Percentiles rank a stretch among this genome's conserved stretches.
Conservation (phyloP, 2,888 invertebrate genomes). For the Lysandra coridon region DNA sequence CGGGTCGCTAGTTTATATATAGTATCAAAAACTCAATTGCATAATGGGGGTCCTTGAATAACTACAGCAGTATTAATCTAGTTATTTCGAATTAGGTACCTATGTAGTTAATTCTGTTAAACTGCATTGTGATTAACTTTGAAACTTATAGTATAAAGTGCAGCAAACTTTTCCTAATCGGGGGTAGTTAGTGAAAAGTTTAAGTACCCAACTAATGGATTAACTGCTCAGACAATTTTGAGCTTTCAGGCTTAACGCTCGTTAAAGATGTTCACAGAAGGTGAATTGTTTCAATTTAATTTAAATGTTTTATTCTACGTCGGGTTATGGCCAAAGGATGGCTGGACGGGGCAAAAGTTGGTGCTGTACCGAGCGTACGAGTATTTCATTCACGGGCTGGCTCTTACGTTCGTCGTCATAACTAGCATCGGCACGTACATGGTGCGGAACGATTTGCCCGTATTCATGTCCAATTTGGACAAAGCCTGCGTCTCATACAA, state of each 20-base stretch:
- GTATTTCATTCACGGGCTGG: constrained; percentile 47
- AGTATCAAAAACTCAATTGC: neutral
- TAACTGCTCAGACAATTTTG: neutral
- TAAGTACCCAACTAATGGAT: neutral
- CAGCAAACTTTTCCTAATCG: neutral
- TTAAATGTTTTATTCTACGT: constrained; percentile 57
- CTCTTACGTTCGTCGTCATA: constrained; percentile 49
- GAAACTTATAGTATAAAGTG: neutral
- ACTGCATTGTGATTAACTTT: constrained; percentile 6
- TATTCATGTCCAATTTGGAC: constrained; percentile 57
- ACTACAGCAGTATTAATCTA: neutral
- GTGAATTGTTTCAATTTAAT: constrained; percentile 60
- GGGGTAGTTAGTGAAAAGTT: neutral
- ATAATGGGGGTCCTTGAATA: neutral
- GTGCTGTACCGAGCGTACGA: constrained; percentile 55
- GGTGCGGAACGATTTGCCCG: constrained; percentile 46
- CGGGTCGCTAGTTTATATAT: no score
- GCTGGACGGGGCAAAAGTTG: constrained; percentile 44
- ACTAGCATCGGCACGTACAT: constrained; percentile 55
- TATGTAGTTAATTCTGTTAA: neutral
- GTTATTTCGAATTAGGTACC: neutral
- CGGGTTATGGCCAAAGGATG: constrained; percentile 61
- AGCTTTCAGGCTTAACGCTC: neutral
- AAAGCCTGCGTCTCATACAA: constrained; percentile 57
- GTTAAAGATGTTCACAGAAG: constrained; percentile 35